A percentile compares a stretch with the other conserved stretches of the same genome.
phyloP scores from a whole-genome alignment of 1,140 invertebrate genomes.

The Meloidogyne hapla region DNA sequence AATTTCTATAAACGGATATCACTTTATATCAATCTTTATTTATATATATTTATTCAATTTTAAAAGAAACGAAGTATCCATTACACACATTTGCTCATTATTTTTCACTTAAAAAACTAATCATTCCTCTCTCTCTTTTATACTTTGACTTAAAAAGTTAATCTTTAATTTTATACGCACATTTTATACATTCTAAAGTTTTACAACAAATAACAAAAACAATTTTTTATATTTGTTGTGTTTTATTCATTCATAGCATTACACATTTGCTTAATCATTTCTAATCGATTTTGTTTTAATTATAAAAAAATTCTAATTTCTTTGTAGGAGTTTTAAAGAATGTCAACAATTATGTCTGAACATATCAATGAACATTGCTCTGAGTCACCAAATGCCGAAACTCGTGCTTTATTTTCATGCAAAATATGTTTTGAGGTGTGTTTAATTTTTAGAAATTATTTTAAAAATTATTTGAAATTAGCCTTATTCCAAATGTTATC shows the following conservation, averaged over 20 bases:
- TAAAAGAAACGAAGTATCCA: not conserved
- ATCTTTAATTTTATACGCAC: not conserved
- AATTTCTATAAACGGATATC: not conserved
- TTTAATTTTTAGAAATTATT: not conserved
- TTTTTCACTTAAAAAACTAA: not conserved
- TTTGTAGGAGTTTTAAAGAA: not conserved
- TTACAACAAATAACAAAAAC: not conserved
- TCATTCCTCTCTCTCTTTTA: not conserved
- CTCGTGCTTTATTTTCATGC: not conserved
- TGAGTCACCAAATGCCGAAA: not conserved
- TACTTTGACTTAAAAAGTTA: not conserved
- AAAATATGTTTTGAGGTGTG: not conserved
- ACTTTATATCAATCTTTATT: not conserved
- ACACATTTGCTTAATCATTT: not conserved
- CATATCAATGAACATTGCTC: not conserved
- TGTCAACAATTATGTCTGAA: constrained; percentile 1
- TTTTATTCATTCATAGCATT: too few species aligned
- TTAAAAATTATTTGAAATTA: constrained; percentile 5
- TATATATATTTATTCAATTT: not conserved
- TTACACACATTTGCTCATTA: not conserved
- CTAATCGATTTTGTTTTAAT: not conserved
- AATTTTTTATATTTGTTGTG: not conserved
- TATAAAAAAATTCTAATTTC: not conserved
- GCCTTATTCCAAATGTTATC: constrained; percentile 18
- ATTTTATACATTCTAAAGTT: not conserved